These are phyloP conservation scores for Phrynocephalus vlangalii DNA, from an alignment of 2,797 vertebrate species.

Conservation along the genomic window DNA sequence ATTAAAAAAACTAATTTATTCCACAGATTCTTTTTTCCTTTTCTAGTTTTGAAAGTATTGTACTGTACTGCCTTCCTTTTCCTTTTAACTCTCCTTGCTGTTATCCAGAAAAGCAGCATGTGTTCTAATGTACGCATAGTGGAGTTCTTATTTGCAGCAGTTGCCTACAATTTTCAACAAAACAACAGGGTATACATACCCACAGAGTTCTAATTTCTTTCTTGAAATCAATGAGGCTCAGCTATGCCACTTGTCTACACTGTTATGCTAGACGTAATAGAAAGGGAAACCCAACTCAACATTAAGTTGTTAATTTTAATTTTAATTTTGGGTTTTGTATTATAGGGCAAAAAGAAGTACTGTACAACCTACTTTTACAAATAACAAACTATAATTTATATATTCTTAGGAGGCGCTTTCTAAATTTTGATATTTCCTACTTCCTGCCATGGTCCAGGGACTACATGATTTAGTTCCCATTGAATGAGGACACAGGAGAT, in stretches of 20 bases:
- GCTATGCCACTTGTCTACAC: neutral
- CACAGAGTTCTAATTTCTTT: neutral
- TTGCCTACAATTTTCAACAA: neutral
- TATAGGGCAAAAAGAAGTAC: no score
- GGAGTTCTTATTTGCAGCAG: neutral
- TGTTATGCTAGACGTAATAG: no score
- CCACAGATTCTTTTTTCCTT: neutral
- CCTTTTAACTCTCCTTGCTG: neutral
- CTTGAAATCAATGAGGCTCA: neutral
- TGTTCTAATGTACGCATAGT: neutral
- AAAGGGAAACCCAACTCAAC: no score
- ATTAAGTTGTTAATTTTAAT: no score
- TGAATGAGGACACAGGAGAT: no score
- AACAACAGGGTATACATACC: neutral
- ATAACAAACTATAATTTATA: no score
- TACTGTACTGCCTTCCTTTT: neutral
- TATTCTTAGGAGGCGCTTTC: no score
- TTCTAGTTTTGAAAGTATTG: neutral
- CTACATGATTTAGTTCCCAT: no score
- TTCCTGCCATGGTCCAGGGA: no score
- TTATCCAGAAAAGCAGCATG: neutral
- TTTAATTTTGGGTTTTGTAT: no score
- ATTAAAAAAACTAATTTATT: neutral
- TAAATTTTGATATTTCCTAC: no score
- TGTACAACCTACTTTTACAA: no score